A percentile compares a stretch with the other conserved stretches of the same genome.
phyloP scores from a whole-genome alignment of 64 coral and sea anemone genomes.

The Actinia tenebrosa region DNA sequence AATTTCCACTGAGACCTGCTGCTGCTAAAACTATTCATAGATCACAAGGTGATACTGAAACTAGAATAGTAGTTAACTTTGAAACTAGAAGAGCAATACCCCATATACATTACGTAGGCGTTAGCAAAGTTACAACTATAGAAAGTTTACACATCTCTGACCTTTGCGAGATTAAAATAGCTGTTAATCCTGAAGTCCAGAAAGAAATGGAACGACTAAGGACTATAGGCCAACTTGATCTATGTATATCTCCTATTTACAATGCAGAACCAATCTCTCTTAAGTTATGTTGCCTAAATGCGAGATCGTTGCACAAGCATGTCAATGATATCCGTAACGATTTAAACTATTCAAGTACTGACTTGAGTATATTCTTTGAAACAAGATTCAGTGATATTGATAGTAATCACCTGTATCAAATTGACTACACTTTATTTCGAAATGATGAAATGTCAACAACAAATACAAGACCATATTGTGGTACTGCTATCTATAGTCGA shows the following conservation, averaged over 20 bases:
- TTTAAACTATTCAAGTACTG: conserved; percentile 40
- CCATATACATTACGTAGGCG: conserved; percentile 49
- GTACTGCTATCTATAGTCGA: conserved; percentile 46
- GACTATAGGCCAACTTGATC: conserved; percentile 5
- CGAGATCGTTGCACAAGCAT: conserved; percentile 46
- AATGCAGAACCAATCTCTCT: conserved; percentile 32
- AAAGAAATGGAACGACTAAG: conserved; percentile 30
- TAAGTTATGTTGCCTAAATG: conserved; percentile 50
- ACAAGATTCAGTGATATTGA: conserved; percentile 41
- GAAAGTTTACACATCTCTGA: conserved; percentile 49
- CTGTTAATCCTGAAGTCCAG: conserved; percentile 42
- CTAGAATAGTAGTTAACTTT: conserved; percentile 50
- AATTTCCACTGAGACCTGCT: conserved; percentile 56
- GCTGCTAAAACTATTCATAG: conserved; percentile 57
- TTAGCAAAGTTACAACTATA: conserved; percentile 57
- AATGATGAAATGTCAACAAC: conserved; percentile 50
- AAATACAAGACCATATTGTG: conserved; percentile 50
- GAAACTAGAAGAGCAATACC: conserved; percentile 45
- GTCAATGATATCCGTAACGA: conserved; percentile 37
- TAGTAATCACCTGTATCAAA: conserved; percentile 55
- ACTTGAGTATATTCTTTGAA: conserved; percentile 39
- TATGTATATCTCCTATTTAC: conserved; percentile 47
- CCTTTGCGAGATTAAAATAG: conserved; percentile 49
- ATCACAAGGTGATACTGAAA: conserved; percentile 68
- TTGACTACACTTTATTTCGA: conserved; percentile 61